A percentile compares a stretch with the other conserved stretches of the same genome.
Evolutionary conservation across 2,888 invertebrate species (phyloP).

Genomic region (Argyresthia goedartella): DNA sequence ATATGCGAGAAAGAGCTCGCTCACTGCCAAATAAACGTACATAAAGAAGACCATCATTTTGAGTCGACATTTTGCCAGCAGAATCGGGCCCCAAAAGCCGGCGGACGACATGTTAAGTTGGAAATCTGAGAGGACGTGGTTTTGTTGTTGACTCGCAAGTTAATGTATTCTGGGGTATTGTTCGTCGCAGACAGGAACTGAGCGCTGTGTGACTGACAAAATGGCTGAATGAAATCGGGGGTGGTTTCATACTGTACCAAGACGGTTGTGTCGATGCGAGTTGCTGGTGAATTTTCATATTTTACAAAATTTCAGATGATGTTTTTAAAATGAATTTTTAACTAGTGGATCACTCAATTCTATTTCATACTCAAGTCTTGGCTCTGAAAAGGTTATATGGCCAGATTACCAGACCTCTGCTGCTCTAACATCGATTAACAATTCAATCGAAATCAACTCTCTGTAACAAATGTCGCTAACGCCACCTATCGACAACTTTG

Average conservation of each 20-base stretch:
- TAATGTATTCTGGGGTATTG: slow-evolving; percentile 60
- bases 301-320: neutral
- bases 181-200: slow-evolving; percentile 38
- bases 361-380: too few species aligned
- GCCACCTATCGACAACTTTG: slow-evolving; percentile 34
- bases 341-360: too few species aligned
- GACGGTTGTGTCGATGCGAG: neutral
- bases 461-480: neutral
- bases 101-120: too few species aligned
- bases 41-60: neutral
- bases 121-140: slow-evolving; percentile 15
- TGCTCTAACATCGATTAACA: too few species aligned
- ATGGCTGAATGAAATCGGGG: neutral
- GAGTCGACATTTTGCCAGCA: neutral
- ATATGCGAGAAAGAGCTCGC: too few species aligned
- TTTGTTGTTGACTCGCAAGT: slow-evolving; percentile 41
- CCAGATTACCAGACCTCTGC: too few species aligned
- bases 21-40: neutral
- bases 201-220: neutral
- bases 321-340: too few species aligned
- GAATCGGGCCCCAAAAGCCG: too few species aligned
- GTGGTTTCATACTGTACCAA: too few species aligned
- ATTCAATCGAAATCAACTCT: too few species aligned
- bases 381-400: too few species aligned
- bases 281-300: neutral